These are phyloP conservation scores for Amazona vittata DNA, from an alignment of 2,113 vertebrate genomes.

Conservation along the genomic window DNA sequence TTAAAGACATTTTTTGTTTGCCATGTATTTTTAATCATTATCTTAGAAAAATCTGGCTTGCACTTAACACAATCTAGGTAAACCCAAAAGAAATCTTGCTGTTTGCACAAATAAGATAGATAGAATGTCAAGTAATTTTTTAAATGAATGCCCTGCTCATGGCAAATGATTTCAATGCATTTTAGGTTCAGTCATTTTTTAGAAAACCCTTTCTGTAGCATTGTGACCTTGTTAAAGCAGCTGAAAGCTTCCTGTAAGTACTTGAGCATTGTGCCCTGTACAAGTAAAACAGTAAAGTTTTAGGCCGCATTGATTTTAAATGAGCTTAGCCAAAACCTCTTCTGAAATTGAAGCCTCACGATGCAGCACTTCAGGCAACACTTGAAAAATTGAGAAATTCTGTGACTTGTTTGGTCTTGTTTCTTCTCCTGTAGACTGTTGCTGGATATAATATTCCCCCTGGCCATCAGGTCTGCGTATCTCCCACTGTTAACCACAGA, in stretches of 20 bases:
- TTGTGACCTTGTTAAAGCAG: not conserved
- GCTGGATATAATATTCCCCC: slow-evolving; percentile 90
- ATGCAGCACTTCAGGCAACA: not conserved
- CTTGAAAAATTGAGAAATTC: not conserved
- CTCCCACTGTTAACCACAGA: slow-evolving; percentile 95
- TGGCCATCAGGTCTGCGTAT: slow-evolving; percentile 97
- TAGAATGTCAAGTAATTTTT: not conserved
- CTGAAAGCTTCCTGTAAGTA: not conserved
- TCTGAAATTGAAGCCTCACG: not conserved
- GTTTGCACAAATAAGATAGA: not conserved
- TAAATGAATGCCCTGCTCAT: not conserved
- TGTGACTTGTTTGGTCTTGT: not conserved
- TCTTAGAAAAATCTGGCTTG: not conserved
- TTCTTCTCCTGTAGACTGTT: slow-evolving; percentile 75
- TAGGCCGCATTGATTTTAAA: not conserved
- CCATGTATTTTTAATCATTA: not conserved
- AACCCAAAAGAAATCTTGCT: not conserved
- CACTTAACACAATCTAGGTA: not conserved
- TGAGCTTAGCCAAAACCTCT: not conserved
- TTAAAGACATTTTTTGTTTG: not conserved
- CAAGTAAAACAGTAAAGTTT: not conserved
- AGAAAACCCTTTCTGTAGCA: not conserved
- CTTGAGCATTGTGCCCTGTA: not conserved
- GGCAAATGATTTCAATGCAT: not conserved
- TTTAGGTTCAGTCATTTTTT: not conserved